Conservation (phyloP, 2,888 invertebrate genomes). For the Nephrotoma appendiculata region DNA sequence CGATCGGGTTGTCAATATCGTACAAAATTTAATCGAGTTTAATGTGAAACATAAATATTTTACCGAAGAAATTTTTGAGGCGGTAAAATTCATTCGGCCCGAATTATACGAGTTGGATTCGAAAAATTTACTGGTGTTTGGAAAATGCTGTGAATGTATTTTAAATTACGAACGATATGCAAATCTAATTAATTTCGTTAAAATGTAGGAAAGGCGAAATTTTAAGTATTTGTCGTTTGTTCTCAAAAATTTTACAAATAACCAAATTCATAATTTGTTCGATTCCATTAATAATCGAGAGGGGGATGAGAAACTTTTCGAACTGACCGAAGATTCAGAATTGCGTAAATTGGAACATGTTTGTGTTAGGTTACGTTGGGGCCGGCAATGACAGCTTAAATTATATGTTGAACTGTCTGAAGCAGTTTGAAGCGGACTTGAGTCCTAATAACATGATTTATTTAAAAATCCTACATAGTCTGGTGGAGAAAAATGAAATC, state of each 20-base stretch:
- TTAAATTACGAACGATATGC: background rate
- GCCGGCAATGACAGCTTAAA: background rate
- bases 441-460: background rate
- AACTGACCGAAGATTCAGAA: background rate
- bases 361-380: background rate
- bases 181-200: background rate
- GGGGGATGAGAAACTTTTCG: no score
- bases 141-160: background rate
- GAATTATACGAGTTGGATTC: background rate
- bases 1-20: no score
- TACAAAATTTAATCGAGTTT: no score
- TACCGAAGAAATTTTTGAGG: no score
- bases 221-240: background rate
- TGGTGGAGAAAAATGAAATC: background rate
- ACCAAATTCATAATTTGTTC: no score
- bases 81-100: no score
- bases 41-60: no score
- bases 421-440: background rate
- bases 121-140: background rate
- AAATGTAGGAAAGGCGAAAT: background rate
- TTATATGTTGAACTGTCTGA: background rate
- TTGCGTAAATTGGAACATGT: background rate
- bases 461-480: background rate
- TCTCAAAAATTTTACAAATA: no score
- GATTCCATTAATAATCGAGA: no score